phyloP scores from a whole-genome alignment of 1,140 invertebrate species.

The Leptinotarsa defecta region DNA sequence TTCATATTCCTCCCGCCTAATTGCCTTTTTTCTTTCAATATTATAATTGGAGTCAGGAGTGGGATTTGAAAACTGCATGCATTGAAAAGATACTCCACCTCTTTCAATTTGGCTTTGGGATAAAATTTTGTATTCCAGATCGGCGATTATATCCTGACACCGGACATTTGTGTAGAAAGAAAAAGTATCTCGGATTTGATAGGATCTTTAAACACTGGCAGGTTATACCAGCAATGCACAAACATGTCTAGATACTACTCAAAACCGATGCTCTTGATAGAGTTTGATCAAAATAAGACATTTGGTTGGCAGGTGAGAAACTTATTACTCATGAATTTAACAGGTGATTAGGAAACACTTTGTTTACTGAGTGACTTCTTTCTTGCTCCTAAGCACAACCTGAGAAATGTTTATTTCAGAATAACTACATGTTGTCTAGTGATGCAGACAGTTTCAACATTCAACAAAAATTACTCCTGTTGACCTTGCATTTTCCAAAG shows the following conservation, averaged over 20 bases:
- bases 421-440: conserved; percentile 77
- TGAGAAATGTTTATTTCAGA: conserved; percentile 59
- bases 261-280: conserved; percentile 91
- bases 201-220: conserved; percentile 91
- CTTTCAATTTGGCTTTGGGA: no score
- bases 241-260: conserved; percentile 88
- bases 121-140: conserved; percentile 63
- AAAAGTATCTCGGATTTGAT: conserved; percentile 98
- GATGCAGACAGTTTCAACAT: conserved; percentile 78
- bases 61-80: no score
- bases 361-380: no score
- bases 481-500: conserved; percentile 93
- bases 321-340: neutral
- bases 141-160: conserved; percentile 96
- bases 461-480: conserved; percentile 82
- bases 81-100: no score
- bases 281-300: conserved; percentile 94
- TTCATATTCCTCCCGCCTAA: no score
- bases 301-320: conserved; percentile 80
- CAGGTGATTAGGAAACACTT: neutral
- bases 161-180: conserved; percentile 94
- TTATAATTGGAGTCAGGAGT: no score
- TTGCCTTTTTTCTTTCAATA: no score
- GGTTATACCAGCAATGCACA: conserved; percentile 92
- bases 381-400: neutral